Conservation (phyloP, 2,888 invertebrate species). For the Coelopa pilipes region DNA sequence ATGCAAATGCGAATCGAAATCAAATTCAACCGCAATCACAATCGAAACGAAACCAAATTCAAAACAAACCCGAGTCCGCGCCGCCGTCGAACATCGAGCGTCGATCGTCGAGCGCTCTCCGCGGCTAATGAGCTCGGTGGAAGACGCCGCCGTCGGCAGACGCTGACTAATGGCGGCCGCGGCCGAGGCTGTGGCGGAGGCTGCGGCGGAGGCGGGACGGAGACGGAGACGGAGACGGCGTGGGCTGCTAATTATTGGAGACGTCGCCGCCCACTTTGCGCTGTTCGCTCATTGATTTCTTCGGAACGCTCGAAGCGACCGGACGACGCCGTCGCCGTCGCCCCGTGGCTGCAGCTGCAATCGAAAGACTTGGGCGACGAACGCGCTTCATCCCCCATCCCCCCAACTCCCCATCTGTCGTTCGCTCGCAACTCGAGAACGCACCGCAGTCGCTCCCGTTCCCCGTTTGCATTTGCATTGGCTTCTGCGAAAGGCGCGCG, state of each 20-base stretch:
- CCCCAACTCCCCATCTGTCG: background rate
- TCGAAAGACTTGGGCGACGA: conserved; percentile 34
- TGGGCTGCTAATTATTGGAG: background rate
- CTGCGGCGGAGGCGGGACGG: background rate
- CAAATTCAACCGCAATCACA: too few species aligned
- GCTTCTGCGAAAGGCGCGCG: background rate
- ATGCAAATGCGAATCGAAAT: too few species aligned
- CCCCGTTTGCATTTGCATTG: conserved; percentile 24
- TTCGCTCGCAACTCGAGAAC: background rate
- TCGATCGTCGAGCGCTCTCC: too few species aligned
- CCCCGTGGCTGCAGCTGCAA: conserved; percentile 38
- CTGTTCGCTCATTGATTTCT: too few species aligned
- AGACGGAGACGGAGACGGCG: background rate
- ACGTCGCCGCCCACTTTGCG: background rate
- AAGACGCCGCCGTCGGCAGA: too few species aligned
- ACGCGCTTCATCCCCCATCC: conserved; percentile 19
- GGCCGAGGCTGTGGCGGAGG: background rate
- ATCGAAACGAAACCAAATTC: too few species aligned
- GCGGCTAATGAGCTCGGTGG: too few species aligned
- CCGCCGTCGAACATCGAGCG: too few species aligned
- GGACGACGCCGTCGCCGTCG: conserved; percentile 44
- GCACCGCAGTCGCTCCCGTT: conserved; percentile 9
- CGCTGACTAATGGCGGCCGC: background rate
- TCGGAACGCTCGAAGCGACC: conserved; percentile 44
- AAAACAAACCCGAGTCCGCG: too few species aligned